A percentile compares a stretch with the other conserved stretches of the same genome.
These are phyloP conservation scores for Atethmia centrago DNA, from an alignment of 2,888 invertebrate species.

Conservation along the genomic window DNA sequence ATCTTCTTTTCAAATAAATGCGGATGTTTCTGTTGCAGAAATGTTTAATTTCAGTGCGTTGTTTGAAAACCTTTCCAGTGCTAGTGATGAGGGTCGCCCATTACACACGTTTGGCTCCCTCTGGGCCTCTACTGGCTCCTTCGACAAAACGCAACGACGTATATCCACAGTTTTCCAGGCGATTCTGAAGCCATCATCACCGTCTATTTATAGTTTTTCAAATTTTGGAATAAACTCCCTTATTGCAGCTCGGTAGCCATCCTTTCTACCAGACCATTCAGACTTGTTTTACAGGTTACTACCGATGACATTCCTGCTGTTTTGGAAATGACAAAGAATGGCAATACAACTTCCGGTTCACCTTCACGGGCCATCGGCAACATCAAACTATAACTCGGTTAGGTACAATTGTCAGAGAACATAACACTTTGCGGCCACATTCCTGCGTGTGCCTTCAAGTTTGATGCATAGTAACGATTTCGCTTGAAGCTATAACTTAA, in stretches of 20 bases:
- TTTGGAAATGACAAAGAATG: not conserved
- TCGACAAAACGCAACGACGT: not conserved
- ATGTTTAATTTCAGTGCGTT: constrained; percentile 8
- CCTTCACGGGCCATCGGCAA: constrained; percentile 32
- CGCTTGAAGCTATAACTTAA: constrained; percentile 51
- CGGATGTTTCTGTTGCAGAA: not conserved
- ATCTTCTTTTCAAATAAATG: not conserved
- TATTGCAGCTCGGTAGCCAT: not conserved
- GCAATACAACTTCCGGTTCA: constrained; percentile 11
- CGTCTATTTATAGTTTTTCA: not conserved
- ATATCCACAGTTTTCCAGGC: not conserved
- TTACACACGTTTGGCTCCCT: not conserved
- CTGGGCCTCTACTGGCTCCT: not conserved
- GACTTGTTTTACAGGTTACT: constrained; percentile 4
- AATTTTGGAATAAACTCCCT: not conserved
- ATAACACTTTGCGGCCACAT: constrained; percentile 51
- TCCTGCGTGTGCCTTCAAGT: constrained; percentile 53
- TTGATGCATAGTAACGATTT: constrained; percentile 58
- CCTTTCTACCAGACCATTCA: not conserved
- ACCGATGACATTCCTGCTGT: not conserved
- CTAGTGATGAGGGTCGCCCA: not conserved
- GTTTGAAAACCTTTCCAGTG: not conserved
- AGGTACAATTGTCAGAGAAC: constrained; percentile 44
- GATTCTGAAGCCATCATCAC: not conserved
- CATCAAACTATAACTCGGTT: constrained; percentile 43